phyloP scores from a whole-genome alignment of 2,113 vertebrate genomes.

The Excalfactoria chinensis region DNA sequence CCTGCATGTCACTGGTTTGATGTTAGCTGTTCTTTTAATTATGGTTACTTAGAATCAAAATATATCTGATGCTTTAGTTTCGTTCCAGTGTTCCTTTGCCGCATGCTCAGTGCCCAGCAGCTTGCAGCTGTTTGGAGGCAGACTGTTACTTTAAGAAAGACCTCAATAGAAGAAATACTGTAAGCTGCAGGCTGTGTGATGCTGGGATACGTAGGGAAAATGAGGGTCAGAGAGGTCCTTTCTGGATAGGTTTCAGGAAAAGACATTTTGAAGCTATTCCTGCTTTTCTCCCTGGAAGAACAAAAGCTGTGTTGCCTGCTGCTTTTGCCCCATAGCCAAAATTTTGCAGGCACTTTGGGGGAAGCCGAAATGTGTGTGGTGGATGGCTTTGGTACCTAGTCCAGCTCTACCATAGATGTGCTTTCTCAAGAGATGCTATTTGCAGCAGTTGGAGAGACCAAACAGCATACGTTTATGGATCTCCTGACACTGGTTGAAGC shows the following conservation, averaged over 20 bases:
- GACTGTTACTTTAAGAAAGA: neutral
- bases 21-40: neutral
- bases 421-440: neutral
- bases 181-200: neutral
- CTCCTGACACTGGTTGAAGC: neutral
- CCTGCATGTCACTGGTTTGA: neutral
- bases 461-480: accelerated
- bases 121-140: neutral
- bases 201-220: neutral
- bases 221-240: neutral
- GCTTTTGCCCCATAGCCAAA: neutral
- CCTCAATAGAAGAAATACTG: neutral
- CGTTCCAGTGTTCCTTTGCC: neutral
- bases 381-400: neutral
- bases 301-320: neutral
- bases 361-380: neutral
- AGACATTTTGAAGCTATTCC: neutral
- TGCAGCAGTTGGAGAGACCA: neutral
- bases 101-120: neutral
- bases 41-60: neutral
- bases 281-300: neutral
- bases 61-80: neutral
- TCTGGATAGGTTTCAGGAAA: neutral
- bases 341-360: neutral
- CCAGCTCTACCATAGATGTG: neutral